Conservation (phyloP, 2,888 invertebrate genomes). For the Seira musarum region DNA sequence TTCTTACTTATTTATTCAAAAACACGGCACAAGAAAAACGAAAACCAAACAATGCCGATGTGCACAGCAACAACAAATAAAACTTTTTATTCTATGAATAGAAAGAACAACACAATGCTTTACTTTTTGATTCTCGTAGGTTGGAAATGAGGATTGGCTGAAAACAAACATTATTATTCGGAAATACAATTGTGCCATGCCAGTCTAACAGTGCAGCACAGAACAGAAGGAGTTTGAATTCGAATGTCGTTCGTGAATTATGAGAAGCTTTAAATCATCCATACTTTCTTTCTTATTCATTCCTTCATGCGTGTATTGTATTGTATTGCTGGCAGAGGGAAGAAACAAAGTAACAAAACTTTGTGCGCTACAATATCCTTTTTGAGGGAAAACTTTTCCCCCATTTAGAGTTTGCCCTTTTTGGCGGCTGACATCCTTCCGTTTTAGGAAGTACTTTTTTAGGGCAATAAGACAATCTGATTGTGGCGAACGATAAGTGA, state of each 20-base stretch:
- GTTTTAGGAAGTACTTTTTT: too few relatives aligned
- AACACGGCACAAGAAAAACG: background rate
- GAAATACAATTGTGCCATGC: too few relatives aligned
- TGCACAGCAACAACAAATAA: background rate
- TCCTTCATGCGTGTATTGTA: background rate
- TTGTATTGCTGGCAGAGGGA: background rate
- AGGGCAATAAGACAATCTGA: too few relatives aligned
- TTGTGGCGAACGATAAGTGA: too few relatives aligned
- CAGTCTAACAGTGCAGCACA: too few relatives aligned
- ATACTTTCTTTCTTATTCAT: slow-evolving; percentile 42
- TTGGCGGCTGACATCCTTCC: too few relatives aligned
- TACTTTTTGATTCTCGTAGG: too few relatives aligned
- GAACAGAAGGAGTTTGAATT: too few relatives aligned
- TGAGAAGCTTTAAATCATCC: slow-evolving; percentile 57
- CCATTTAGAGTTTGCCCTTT: slow-evolving; percentile 5
- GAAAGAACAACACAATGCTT: background rate
- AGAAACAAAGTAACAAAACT: slow-evolving; percentile 33
- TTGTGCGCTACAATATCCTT: slow-evolving; percentile 10
- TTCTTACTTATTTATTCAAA: background rate
- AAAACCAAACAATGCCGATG: background rate
- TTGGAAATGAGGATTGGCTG: too few relatives aligned
- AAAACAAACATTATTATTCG: too few relatives aligned
- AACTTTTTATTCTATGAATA: background rate
- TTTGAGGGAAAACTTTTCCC: background rate
- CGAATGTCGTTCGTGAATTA: slow-evolving; percentile 51